These are phyloP conservation scores for Drosophila borborema DNA, from an alignment of 2,888 invertebrate genomes.

Conservation along the genomic window DNA sequence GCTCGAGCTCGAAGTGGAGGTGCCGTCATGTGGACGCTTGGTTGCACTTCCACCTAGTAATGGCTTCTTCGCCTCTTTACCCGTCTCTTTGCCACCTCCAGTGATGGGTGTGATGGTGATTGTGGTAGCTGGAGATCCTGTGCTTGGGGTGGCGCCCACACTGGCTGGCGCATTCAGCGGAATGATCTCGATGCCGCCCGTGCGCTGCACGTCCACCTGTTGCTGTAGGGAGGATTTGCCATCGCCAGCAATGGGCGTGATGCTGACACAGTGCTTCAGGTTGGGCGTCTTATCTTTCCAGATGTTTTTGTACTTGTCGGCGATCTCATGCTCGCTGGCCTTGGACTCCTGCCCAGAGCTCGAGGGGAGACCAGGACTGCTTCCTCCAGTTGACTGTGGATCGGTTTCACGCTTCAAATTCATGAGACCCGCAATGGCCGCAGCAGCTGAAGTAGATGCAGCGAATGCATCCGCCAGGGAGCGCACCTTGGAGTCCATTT, in stretches of 20 bases:
- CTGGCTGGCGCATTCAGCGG: slow-evolving; percentile 87
- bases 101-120: slow-evolving; percentile 94
- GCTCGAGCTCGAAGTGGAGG: slow-evolving; percentile 34
- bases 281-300: slow-evolving; percentile 84
- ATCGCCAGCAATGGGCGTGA: slow-evolving; percentile 81
- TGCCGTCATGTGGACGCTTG: slow-evolving; percentile 66
- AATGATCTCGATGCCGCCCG: slow-evolving; percentile 91
- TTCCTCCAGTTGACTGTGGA: slow-evolving; percentile 39
- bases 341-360: slow-evolving; percentile 47
- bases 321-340: slow-evolving; percentile 78
- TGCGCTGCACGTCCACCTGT: slow-evolving; percentile 75
- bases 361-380: slow-evolving; percentile 17
- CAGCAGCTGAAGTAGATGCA: slow-evolving; percentile 78
- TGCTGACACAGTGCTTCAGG: slow-evolving; percentile 83
- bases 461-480: slow-evolving; percentile 66
- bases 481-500: slow-evolving; percentile 71
- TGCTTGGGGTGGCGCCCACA: slow-evolving; percentile 85
- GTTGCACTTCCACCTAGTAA: slow-evolving; percentile 35
- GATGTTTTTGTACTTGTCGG: slow-evolving; percentile 84
- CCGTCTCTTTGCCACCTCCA: slow-evolving; percentile 53
- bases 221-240: slow-evolving; percentile 35
- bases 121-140: slow-evolving; percentile 88
- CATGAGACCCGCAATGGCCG: slow-evolving; percentile 64
- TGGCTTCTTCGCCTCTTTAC: slow-evolving; percentile 59
- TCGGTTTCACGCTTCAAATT: slow-evolving; percentile 69